phyloP scores from a whole-genome alignment of 2,113 vertebrate genomes.

The Dasyurus viverrinus region DNA sequence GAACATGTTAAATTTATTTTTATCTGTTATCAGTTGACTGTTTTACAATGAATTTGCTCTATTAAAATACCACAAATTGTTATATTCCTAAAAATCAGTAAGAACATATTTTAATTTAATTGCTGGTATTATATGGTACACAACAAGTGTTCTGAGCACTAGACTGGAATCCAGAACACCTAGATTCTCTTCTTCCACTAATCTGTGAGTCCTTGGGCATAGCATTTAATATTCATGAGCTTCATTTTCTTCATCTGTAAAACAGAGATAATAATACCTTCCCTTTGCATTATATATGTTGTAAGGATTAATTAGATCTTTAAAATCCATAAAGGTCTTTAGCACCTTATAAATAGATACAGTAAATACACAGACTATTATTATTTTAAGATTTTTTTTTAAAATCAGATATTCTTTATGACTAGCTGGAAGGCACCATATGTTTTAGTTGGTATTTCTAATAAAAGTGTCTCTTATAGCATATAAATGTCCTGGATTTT shows the following conservation, averaged over 20 bases:
- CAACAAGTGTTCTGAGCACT: not conserved
- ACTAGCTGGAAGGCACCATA: not conserved
- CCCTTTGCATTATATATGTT: constrained; percentile 16
- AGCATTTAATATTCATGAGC: constrained; percentile 40
- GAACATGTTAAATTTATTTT: not conserved
- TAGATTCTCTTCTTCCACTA: not conserved
- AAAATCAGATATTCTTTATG: constrained; percentile 10
- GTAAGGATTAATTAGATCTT: constrained; percentile 53
- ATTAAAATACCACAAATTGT: not conserved
- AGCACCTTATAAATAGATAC: constrained; percentile 29
- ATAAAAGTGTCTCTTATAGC: constrained; percentile 15
- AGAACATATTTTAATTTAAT: constrained; percentile 18
- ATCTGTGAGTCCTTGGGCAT: not conserved
- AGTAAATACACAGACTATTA: constrained; percentile 19
- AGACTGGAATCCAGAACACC: not conserved
- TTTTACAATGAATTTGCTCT: not conserved
- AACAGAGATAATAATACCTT: constrained; percentile 39
- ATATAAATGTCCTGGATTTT: constrained; percentile 21
- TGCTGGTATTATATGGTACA: not conserved
- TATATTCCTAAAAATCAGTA: constrained; percentile 14
- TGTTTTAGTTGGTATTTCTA: not conserved
- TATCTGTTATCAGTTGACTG: not conserved
- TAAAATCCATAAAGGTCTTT: constrained; percentile 36
- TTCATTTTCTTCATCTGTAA: constrained; percentile 42
- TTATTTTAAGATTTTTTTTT: constrained; percentile 21